Evolutionary conservation across 2,113 vertebrate genomes (phyloP).

Genomic region (Lampris incognitus): DNA sequence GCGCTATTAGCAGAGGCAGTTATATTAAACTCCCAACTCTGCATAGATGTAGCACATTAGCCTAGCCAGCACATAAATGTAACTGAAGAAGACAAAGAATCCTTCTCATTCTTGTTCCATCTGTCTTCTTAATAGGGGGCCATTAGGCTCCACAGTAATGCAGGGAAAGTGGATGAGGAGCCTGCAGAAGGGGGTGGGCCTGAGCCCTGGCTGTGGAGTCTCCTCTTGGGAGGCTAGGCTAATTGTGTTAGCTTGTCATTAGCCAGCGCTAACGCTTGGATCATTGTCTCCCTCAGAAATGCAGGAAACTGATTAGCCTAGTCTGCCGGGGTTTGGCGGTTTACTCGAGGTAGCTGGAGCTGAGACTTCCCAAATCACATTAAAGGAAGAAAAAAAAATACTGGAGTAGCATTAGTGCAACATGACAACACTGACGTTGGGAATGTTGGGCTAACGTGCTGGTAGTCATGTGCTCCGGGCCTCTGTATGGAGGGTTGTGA

Average conservation of each 20-base stretch:
- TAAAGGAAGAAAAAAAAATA: slow-evolving; percentile 81
- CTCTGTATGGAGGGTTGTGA: slow-evolving; percentile 84
- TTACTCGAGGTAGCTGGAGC: slow-evolving; percentile 72
- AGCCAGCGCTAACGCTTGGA: slow-evolving; percentile 82
- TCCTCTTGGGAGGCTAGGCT: slow-evolving; percentile 73
- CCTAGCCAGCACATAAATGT: slow-evolving; percentile 57
- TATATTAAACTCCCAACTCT: slow-evolving; percentile 38
- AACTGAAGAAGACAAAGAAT: slow-evolving; percentile 72
- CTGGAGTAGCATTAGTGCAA: slow-evolving; percentile 90
- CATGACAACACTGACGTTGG: slow-evolving; percentile 83
- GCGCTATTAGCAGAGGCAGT: slow-evolving; percentile 21
- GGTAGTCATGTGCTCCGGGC: slow-evolving; percentile 86
- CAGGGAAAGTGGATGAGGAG: slow-evolving; percentile 80
- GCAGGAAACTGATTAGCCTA: slow-evolving; percentile 83
- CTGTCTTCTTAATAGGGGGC: slow-evolving; percentile 79
- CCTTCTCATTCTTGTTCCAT: slow-evolving; percentile 66
- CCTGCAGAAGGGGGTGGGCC: slow-evolving; percentile 64
- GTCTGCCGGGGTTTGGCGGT: slow-evolving; percentile 72
- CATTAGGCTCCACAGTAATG: slow-evolving; percentile 82
- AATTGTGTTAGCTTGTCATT: slow-evolving; percentile 86
- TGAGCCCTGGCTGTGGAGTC: slow-evolving; percentile 64
- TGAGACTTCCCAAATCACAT: slow-evolving; percentile 80
- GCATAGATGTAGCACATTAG: slow-evolving; percentile 48
- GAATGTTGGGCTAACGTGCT: slow-evolving; percentile 53
- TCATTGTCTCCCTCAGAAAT: slow-evolving; percentile 86